These are phyloP conservation scores for Mormyrus hasselquistii DNA, from an alignment of 2,797 vertebrate species.

Conservation along the genomic window DNA sequence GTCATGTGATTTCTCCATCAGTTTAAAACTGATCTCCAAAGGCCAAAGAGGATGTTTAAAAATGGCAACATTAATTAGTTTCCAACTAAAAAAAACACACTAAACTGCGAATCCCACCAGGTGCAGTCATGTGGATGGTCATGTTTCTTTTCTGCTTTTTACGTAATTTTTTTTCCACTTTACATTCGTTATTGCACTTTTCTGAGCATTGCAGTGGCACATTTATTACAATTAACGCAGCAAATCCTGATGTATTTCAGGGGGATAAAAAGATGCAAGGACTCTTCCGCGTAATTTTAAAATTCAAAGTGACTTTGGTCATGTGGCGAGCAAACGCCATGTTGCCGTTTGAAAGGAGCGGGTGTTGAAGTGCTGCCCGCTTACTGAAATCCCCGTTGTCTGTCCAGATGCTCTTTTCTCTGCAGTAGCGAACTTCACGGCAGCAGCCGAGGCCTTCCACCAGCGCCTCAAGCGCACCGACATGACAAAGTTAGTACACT, in stretches of 20 bases:
- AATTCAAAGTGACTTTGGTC: background rate
- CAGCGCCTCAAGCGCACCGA: conserved; percentile 62
- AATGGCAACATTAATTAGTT: background rate
- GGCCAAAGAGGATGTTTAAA: background rate
- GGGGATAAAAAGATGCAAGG: background rate
- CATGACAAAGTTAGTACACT: conserved; percentile 66
- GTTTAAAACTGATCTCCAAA: background rate
- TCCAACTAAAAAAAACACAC: background rate
- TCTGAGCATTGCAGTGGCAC: background rate
- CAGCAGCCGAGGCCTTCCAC: conserved; percentile 66
- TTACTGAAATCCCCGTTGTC: background rate
- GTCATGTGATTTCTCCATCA: background rate
- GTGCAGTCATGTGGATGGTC: background rate
- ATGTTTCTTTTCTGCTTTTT: background rate
- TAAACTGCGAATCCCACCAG: background rate
- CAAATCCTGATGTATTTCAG: background rate
- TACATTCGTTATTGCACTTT: background rate
- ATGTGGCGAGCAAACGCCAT: background rate
- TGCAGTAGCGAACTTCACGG: conserved; percentile 78
- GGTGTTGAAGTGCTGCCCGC: background rate
- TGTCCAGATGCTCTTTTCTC: conserved; percentile 78
- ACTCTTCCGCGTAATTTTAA: background rate
- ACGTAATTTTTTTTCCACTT: background rate
- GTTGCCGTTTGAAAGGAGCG: background rate
- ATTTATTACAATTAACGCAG: background rate